Percentiles rank a stretch among this genome's conserved stretches.
These are phyloP conservation scores for Momotus momota DNA, from an alignment of 2,797 vertebrate genomes.

Conservation along the genomic window DNA sequence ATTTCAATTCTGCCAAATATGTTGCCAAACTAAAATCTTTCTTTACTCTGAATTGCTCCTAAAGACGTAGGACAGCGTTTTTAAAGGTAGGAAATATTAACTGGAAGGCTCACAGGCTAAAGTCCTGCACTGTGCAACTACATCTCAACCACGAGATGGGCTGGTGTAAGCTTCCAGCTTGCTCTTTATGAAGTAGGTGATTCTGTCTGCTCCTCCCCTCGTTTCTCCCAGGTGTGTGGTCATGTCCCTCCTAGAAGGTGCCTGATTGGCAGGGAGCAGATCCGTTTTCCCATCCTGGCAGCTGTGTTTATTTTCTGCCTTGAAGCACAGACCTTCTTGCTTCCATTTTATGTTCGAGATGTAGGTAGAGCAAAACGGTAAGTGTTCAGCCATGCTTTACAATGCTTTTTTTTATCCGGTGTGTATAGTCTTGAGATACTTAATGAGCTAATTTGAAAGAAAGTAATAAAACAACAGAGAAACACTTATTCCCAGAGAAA, in stretches of 20 bases:
- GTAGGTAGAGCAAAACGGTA: not conserved
- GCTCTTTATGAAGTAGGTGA: not conserved
- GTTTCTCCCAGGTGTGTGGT: fast-evolving
- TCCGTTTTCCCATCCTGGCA: not conserved
- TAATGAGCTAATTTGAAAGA: not conserved
- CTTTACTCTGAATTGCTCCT: not conserved
- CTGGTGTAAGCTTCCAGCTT: not conserved
- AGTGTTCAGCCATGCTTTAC: not conserved
- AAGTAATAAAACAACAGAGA: not conserved
- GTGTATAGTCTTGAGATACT: not conserved
- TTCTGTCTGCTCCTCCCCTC: no score
- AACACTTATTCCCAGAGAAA: not conserved
- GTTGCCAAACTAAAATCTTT: not conserved
- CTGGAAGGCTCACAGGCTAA: not conserved
- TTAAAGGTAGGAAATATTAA: not conserved
- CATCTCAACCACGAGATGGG: not conserved
- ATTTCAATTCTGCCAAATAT: not conserved
- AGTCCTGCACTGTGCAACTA: not conserved
- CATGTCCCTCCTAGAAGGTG: not conserved
- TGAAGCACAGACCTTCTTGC: not conserved
- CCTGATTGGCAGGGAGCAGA: not conserved
- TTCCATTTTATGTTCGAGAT: not conserved
- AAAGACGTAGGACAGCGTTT: not conserved
- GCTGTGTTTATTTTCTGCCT: not conserved
- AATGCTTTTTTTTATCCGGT: not conserved